Percentiles rank a stretch among this genome's conserved stretches.
Conservation (phyloP, 2,797 vertebrate genomes). For the Amblyraja radiata region DNA sequence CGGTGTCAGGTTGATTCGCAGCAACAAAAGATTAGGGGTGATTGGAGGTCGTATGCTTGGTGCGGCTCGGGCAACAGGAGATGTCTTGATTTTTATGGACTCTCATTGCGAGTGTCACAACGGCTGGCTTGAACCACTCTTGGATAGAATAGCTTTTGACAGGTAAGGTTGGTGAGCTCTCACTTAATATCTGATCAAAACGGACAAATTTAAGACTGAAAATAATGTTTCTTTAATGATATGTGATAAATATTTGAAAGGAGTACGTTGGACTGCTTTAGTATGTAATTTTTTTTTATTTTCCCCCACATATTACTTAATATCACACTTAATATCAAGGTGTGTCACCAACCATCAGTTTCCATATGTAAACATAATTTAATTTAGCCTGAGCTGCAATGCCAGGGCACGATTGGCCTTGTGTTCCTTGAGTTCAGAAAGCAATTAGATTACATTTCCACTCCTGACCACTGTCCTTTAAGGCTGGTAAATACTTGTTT, state of each 20-base stretch:
- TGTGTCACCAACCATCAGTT: neutral
- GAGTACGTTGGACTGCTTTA: neutral
- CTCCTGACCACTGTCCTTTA: neutral
- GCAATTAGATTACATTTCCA: neutral
- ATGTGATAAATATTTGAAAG: neutral
- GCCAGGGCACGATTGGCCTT: neutral
- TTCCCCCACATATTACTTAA: neutral
- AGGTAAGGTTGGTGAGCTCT: constrained; percentile 54
- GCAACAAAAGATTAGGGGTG: constrained; percentile 67
- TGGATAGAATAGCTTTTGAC: constrained; percentile 72
- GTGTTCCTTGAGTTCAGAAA: neutral
- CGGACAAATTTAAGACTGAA: neutral
- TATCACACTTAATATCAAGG: neutral
- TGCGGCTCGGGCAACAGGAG: constrained; percentile 67
- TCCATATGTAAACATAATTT: neutral
- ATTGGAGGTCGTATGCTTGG: constrained; percentile 69
- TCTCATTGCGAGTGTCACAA: constrained; percentile 75
- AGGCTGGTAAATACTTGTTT: neutral
- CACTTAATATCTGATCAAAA: neutral
- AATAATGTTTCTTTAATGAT: neutral
- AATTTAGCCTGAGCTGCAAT: neutral
- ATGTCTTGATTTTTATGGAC: constrained; percentile 80
- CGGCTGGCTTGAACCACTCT: constrained; percentile 78
- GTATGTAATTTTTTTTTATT: neutral
- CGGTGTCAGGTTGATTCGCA: constrained; percentile 72